Evolutionary conservation across 2,113 vertebrate genomes (phyloP).

Genomic region (Camelus bactrianus): DNA sequence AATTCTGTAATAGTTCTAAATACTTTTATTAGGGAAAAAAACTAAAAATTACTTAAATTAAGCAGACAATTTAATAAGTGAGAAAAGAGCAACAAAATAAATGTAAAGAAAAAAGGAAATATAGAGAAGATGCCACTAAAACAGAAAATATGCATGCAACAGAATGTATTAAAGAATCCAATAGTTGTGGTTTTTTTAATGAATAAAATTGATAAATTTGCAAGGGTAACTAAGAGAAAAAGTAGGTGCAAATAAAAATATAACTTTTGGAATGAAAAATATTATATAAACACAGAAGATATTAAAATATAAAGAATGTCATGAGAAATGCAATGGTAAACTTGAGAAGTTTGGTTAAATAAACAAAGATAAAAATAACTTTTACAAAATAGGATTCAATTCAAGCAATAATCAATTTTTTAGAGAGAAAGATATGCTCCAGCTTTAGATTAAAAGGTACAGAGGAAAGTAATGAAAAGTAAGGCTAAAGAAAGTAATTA

Average conservation of each 20-base stretch:
- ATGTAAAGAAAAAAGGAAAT: neutral
- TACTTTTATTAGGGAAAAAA: neutral
- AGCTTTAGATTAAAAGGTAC: neutral
- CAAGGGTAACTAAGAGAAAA: neutral
- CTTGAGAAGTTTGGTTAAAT: neutral
- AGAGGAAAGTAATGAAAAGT: neutral
- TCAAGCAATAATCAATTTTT: neutral
- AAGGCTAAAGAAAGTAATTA: neutral
- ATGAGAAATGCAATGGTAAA: neutral
- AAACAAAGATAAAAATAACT: neutral
- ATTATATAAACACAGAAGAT: neutral
- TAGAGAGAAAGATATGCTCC: neutral
- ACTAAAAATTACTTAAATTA: neutral
- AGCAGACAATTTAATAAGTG: neutral
- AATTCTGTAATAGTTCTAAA: neutral
- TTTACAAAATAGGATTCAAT: neutral
- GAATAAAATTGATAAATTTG: neutral
- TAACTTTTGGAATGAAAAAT: neutral
- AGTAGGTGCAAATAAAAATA: neutral
- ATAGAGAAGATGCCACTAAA: neutral
- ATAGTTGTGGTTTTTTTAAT: neutral
- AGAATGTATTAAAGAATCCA: neutral
- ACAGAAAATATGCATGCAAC: neutral
- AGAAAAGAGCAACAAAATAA: neutral
- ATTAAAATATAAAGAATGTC: neutral